Conservation (phyloP, 37 sponge, comb jelly and placozoan genomes). For the Mnemiopsis leidyi region DNA sequence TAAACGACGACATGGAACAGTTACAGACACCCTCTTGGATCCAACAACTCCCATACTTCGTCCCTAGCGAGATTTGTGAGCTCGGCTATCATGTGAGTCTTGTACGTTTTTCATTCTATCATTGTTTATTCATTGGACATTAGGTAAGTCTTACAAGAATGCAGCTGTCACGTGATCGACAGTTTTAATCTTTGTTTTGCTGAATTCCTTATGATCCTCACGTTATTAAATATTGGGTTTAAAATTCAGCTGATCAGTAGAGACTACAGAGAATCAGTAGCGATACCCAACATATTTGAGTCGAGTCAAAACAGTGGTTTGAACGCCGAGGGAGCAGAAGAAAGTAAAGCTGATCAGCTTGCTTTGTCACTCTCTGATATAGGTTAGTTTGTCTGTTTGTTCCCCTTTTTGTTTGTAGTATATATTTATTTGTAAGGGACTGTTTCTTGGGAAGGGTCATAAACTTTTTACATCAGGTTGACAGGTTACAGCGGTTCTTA, state of each 20-base stretch:
- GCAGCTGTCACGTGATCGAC: no score
- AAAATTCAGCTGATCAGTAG: constrained; percentile 37
- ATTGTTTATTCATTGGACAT: no score
- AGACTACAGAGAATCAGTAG: constrained; percentile 3
- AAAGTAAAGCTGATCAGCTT: not conserved
- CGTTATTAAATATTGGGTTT: no score
- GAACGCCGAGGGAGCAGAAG: not conserved
- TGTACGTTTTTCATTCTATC: no score
- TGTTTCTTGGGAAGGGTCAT: no score
- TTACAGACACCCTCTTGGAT: not conserved
- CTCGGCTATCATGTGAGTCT: constrained; percentile 53
- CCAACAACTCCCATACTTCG: constrained; percentile 29
- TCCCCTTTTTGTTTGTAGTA: no score
- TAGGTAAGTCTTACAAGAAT: no score
- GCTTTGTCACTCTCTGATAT: not conserved
- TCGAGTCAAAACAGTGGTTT: not conserved
- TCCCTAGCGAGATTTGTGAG: constrained; percentile 61
- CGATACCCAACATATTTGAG: constrained; percentile 52
- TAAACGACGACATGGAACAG: constrained; percentile 40
- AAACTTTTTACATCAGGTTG: no score
- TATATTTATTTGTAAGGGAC: no score
- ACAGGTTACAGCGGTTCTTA: no score
- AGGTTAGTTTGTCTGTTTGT: not conserved
- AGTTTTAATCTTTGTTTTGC: not conserved
- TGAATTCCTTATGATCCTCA: not conserved